A percentile compares a stretch with the other conserved stretches of the same genome.
Evolutionary conservation across 2,888 invertebrate species (phyloP).

Genomic region (Zygaena filipendulae): DNA sequence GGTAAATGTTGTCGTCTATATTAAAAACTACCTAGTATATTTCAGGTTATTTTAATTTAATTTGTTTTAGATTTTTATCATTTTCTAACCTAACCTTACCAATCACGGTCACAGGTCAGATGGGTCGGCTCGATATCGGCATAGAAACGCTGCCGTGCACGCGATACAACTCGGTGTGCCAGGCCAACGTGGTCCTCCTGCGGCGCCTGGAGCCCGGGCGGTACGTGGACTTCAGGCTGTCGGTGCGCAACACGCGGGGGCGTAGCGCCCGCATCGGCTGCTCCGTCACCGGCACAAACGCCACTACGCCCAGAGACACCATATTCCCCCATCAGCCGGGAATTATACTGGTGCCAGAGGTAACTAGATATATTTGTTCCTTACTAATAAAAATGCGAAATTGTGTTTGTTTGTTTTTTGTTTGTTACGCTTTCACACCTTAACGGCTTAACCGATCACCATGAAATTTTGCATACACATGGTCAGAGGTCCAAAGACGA

Average conservation of each 20-base stretch:
- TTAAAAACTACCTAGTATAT: too few relatives aligned
- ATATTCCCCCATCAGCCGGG: conserved; percentile 86
- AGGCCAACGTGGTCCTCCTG: conserved; percentile 86
- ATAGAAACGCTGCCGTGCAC: conserved; percentile 87
- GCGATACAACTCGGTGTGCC: conserved; percentile 87
- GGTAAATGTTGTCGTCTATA: too few relatives aligned
- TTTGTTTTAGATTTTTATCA: too few relatives aligned
- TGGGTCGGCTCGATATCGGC: conserved; percentile 80
- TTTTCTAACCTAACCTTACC: too few relatives aligned
- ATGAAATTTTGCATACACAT: too few relatives aligned
- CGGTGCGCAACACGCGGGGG: conserved; percentile 81
- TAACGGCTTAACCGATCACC: too few relatives aligned
- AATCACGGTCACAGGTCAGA: too few relatives aligned
- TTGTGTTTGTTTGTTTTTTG: too few relatives aligned
- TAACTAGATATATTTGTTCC: conserved; percentile 43
- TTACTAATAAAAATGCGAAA: too few relatives aligned
- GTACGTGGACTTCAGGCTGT: conserved; percentile 82
- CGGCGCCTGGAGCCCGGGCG: conserved; percentile 82
- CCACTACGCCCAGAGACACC: conserved; percentile 83
- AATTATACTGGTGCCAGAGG: conserved; percentile 81
- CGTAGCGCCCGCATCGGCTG: conserved; percentile 80
- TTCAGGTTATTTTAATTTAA: too few relatives aligned
- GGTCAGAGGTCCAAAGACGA: too few relatives aligned
- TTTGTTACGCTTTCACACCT: too few relatives aligned
- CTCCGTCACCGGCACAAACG: conserved; percentile 85